phyloP scores from a whole-genome alignment of 2,797 vertebrate species.

The Botia almorhae region DNA sequence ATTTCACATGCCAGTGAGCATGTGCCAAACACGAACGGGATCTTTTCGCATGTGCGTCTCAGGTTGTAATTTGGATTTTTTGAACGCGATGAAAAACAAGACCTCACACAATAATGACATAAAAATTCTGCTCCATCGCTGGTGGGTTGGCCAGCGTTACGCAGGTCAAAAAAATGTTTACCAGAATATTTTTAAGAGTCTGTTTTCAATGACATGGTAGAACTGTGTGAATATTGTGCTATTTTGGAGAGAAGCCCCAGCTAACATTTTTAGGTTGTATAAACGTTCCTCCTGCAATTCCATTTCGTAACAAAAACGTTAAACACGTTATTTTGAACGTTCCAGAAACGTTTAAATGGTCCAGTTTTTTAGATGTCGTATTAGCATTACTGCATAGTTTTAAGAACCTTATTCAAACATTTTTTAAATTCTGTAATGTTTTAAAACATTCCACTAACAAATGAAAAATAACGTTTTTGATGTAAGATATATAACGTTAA shows the following conservation, averaged over 20 bases:
- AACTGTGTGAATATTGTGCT: constrained; percentile 21
- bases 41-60: constrained; percentile 24
- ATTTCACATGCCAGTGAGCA: constrained; percentile 14
- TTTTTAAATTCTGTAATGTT: no score
- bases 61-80: constrained; percentile 36
- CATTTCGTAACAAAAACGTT: no score
- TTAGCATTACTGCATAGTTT: no score
- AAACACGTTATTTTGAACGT: no score
- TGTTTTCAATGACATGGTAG: constrained; percentile 36
- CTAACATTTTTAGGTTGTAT: no score
- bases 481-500: no score
- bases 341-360: no score
- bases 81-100: constrained; percentile 41
- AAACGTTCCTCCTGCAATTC: no score
- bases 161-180: constrained; percentile 20
- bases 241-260: neutral
- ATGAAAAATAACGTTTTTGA: no score
- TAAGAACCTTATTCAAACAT: no score
- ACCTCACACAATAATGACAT: constrained; percentile 44
- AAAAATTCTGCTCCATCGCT: constrained; percentile 24
- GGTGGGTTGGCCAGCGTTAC: constrained; percentile 9
- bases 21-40: constrained; percentile 15
- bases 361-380: no score
- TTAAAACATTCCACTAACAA: no score
- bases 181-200: constrained; percentile 7